Conservation (phyloP, 2,113 vertebrate genomes). For the Myrmecobius fasciatus region DNA sequence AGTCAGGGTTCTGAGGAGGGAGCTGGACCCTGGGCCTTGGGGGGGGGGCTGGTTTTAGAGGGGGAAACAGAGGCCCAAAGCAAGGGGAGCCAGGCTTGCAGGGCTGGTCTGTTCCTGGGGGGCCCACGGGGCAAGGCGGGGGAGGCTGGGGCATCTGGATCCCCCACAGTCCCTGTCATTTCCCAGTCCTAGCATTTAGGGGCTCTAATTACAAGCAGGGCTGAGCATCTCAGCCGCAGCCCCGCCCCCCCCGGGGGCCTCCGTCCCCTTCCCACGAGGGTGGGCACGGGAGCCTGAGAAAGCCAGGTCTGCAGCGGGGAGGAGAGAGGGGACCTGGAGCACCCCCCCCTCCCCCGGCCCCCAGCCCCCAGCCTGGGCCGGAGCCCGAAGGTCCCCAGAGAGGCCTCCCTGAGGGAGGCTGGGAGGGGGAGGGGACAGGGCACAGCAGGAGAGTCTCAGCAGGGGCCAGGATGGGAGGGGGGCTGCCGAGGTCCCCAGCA, state of each 20-base stretch:
- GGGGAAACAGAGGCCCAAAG: neutral
- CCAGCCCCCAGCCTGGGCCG: neutral
- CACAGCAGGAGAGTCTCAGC: neutral
- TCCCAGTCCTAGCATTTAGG: slow-evolving; percentile 59
- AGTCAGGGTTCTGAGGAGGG: neutral
- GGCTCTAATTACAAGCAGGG: slow-evolving; percentile 70
- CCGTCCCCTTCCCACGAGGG: neutral
- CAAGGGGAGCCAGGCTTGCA: neutral
- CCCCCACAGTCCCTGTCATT: slow-evolving; percentile 72
- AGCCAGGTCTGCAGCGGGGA: neutral
- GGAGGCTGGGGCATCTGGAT: neutral
- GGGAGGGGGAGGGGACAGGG: neutral
- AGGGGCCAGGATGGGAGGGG: neutral
- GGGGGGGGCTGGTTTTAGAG: neutral
- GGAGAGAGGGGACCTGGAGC: neutral
- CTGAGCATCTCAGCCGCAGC: slow-evolving; percentile 29
- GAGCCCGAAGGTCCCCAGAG: neutral
- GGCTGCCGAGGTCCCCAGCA: slow-evolving; percentile 16
- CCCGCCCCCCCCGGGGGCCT: neutral
- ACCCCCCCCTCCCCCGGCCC: neutral
- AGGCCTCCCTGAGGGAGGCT: neutral
- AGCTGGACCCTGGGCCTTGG: neutral
- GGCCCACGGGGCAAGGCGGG: slow-evolving; percentile 2
- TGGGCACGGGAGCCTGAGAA: neutral
- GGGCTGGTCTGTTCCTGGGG: neutral